Evolutionary conservation across 2,113 vertebrate genomes (phyloP).

Genomic region (Sylvilagus bachmani): DNA sequence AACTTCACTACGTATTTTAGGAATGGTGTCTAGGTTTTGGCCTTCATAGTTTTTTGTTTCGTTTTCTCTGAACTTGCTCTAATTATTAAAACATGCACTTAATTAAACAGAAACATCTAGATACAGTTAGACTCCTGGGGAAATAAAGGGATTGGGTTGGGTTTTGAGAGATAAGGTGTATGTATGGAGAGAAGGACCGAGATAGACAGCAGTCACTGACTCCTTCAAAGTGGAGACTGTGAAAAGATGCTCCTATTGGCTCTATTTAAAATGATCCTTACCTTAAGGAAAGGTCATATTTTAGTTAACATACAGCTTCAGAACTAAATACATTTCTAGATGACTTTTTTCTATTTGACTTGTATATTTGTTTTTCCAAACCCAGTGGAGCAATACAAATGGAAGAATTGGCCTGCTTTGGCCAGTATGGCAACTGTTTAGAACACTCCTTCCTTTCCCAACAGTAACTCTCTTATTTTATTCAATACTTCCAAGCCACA

Average conservation of each 20-base stretch:
- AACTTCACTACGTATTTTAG: neutral
- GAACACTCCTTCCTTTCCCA: neutral
- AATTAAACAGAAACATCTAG: neutral
- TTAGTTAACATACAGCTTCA: neutral
- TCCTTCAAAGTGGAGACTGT: neutral
- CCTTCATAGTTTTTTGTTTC: neutral
- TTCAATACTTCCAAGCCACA: neutral
- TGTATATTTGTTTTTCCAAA: conserved; percentile 11
- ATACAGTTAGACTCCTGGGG: neutral
- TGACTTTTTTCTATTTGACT: neutral
- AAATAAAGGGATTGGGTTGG: neutral
- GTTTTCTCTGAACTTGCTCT: neutral
- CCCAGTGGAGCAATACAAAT: neutral
- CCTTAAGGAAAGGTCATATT: neutral
- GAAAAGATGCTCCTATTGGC: neutral
- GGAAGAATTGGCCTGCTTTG: conserved; percentile 1
- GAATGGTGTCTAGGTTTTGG: neutral
- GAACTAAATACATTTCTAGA: neutral
- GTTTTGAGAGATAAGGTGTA: neutral
- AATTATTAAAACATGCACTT: neutral
- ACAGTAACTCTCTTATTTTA: neutral
- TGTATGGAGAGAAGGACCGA: too few relatives aligned
- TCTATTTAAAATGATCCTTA: neutral
- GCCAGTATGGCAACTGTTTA: neutral
- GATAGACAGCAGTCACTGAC: neutral